A percentile compares a stretch with the other conserved stretches of the same genome.
Conservation (phyloP, 2,113 vertebrate genomes). For the Ivindomyrus marchei region DNA sequence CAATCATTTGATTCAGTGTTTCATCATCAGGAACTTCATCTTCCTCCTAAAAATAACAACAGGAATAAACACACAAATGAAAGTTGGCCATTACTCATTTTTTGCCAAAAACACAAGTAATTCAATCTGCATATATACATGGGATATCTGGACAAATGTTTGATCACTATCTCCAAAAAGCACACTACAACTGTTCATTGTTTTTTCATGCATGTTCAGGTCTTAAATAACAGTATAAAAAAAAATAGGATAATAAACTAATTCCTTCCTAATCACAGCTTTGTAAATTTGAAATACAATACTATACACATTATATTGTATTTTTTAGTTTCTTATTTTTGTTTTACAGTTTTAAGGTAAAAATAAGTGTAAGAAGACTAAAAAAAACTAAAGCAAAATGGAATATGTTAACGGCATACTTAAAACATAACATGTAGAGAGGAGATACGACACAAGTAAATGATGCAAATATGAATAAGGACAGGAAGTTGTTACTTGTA, state of each 20-base stretch:
- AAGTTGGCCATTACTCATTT: background rate
- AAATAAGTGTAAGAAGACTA: background rate
- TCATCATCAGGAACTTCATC: slow-evolving; percentile 87
- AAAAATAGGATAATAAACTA: background rate
- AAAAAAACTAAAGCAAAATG: background rate
- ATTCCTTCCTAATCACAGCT: background rate
- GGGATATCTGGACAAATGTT: background rate
- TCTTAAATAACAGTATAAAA: background rate
- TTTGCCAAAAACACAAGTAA: background rate
- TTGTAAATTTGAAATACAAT: background rate
- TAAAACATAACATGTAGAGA: background rate
- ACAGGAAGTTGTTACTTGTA: background rate
- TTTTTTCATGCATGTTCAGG: background rate
- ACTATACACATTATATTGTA: background rate
- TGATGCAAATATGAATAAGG: background rate
- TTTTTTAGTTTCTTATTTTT: background rate
- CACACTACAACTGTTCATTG: background rate
- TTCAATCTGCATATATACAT: background rate
- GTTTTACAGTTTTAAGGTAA: background rate
- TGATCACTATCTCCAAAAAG: background rate
- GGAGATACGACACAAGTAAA: background rate
- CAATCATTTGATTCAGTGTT: slow-evolving; percentile 89
- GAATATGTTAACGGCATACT: background rate
- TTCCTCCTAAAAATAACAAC: slow-evolving; percentile 65
- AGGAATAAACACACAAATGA: background rate